Percentiles rank a stretch among this genome's conserved stretches.
Evolutionary conservation across 1,140 invertebrate species (phyloP).

Genomic region (Phortica variegata): DNA sequence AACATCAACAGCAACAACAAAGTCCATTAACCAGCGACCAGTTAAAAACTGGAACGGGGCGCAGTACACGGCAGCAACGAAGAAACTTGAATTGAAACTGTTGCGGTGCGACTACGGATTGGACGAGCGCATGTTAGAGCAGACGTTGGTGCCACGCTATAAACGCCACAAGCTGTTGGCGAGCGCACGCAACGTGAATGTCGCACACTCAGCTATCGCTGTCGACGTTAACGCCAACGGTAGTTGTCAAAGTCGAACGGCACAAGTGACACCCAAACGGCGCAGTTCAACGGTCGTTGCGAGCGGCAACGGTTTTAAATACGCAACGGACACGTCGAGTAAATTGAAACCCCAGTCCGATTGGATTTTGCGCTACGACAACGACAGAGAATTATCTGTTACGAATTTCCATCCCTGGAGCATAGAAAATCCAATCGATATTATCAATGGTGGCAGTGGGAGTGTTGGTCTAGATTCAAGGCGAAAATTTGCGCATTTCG

Average conservation of each 20-base stretch:
- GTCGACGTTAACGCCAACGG: not conserved
- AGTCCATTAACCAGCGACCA: slow-evolving; percentile 16
- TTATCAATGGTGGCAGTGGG: not conserved
- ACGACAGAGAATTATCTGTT: slow-evolving; percentile 26
- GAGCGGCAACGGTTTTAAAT: too few relatives aligned
- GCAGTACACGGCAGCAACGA: slow-evolving; percentile 42
- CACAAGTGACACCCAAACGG: not conserved
- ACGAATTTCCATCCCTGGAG: slow-evolving; percentile 49
- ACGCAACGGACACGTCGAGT: too few relatives aligned
- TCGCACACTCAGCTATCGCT: slow-evolving; percentile 3
- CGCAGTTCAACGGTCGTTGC: not conserved
- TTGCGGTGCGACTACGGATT: slow-evolving; percentile 43
- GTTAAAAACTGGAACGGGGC: slow-evolving; percentile 50
- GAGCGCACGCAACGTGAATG: slow-evolving; percentile 35
- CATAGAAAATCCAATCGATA: too few relatives aligned
- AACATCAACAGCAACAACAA: too few relatives aligned
- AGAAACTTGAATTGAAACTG: slow-evolving; percentile 36
- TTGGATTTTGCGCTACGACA: slow-evolving; percentile 44
- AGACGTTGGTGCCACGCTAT: slow-evolving; percentile 43
- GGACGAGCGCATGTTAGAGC: slow-evolving; percentile 45
- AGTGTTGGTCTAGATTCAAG: not conserved
- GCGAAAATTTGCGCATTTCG: slow-evolving; percentile 40
- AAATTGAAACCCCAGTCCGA: slow-evolving; percentile 27
- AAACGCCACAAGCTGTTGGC: slow-evolving; percentile 41
- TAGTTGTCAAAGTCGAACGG: not conserved